Base-by-base conservation (phyloP, 2,888 invertebrate genomes). In the Nysson spinosus region DNA sequence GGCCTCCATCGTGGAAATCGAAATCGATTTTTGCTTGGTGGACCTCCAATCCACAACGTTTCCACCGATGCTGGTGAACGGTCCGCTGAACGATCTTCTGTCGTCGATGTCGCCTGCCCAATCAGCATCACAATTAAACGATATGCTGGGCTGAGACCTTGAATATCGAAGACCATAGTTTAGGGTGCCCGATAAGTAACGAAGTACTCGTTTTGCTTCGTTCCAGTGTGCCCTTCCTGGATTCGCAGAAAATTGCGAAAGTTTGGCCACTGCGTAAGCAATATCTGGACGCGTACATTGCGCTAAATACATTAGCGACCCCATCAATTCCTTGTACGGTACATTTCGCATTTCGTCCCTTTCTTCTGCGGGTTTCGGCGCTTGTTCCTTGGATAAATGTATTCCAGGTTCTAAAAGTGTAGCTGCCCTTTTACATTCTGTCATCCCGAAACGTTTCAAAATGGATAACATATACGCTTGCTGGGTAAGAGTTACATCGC, bases 131-230 rank as follows among this genome's bases (percentile, higher is more conserved):
- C 32, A 9, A 19, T 11, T 17, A 2, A 19, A 7, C 6, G 12
- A 5, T 34, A 34, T 19, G 1, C 2, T 34, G 4, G 20, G 17
- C 17, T 11, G n/a, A 1, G 7, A 9, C 11, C 20, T 32, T 6
- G 30, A 20, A 46, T 11, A 11, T 17, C n/a, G n/a, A 6, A 55
- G 5, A 3, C 16, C 37, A 6, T 30, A 30, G n/a, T 46, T 19
- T 1, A 19, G 44, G 1, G 62, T 63, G 2, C 22, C 35, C 0
- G 28, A 35, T 16, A 58, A 9, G 11, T 55, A 67, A 1, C 62
- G 28, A 1, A 58, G 16, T 7, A 63, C 37, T 16, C 40, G 24
- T 37, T 67, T 63, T 0, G 34, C 54, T 3, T 51, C 44, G 7
- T 11, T 50, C 58, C 51, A 63, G 9, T 67, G 58, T 1, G 26